Conservation (phyloP, 2,113 vertebrate species). For the Platysteira castanea region DNA sequence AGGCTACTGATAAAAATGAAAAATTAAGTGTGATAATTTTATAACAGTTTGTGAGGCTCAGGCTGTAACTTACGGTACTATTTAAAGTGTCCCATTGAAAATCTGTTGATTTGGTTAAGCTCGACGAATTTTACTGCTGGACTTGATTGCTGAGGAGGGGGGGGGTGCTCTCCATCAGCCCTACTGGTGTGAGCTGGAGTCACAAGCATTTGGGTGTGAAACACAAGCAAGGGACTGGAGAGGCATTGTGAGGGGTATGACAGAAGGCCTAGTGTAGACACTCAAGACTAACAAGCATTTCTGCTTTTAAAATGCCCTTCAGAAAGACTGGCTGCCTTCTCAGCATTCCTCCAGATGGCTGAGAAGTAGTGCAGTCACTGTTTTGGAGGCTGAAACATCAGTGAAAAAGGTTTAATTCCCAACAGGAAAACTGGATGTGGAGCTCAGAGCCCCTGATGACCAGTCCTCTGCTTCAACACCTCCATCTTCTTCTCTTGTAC, state of each 20-base stretch:
- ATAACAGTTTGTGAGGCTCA: not conserved
- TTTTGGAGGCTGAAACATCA: not conserved
- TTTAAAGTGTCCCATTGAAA: not conserved
- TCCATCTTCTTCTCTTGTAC: not conserved
- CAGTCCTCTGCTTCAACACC: not conserved
- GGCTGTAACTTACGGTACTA: not conserved
- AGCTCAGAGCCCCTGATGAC: not conserved
- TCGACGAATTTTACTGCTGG: not conserved
- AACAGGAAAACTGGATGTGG: not conserved
- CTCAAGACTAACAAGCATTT: not conserved
- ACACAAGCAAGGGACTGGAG: not conserved
- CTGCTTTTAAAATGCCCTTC: not conserved
- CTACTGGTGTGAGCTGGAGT: not conserved
- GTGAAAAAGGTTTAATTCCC: not conserved
- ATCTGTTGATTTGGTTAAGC: not conserved
- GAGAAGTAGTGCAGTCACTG: not conserved
- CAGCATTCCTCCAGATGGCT: not conserved
- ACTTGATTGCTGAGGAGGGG: not conserved
- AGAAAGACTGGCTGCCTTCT: not conserved
- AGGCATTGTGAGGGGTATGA: not conserved
- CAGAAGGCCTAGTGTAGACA: not conserved
- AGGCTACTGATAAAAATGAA: not conserved
- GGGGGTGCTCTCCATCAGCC: not conserved
- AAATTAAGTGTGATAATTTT: not conserved
- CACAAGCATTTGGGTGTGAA: not conserved